Base-by-base conservation (phyloP, 2,113 vertebrate species). In the Semnornis frantzii region DNA sequence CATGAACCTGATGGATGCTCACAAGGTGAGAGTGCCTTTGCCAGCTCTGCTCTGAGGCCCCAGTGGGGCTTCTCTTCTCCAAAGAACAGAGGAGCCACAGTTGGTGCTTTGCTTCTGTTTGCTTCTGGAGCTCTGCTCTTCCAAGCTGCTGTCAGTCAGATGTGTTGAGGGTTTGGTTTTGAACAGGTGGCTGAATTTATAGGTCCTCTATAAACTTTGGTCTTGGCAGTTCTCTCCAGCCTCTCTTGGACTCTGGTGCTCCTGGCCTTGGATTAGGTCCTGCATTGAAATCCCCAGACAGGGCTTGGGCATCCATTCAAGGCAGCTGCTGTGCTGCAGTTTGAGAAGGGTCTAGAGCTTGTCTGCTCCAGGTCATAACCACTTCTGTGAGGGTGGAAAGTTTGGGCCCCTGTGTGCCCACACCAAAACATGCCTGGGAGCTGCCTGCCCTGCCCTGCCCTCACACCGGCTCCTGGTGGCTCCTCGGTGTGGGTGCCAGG, bases 1-100 rank as follows among this genome's bases (percentile, higher is more conserved):
- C 92, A 99, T 99, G 97, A 99, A 99, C 97, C 98, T 99, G 93
- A 98, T 99, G 99, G 99, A 99, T 88, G 98, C 99, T 12, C 99
- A 99, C 93, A 99, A 99, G 98, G 99, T 99, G 82, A 97, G 92
- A 64, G 8, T 4, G 0, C 20, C 42, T 82, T 65, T 48, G 12
- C 44, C 79, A 74, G 65, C 46, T 39, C 42, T 77, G 24, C 77
- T 34, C 23, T 2, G 8, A 31, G 44, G 3, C 9, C 1, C 4
- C 3, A 17, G 27, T 2, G 4, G 20, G 64, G 10, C 17, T 87
- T 87, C 4, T 48, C 58, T 39, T 84, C 70, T 30, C 89, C 65
- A 11, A 18, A 48, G 18, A 39, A 11, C 2, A 4, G 68, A 31
- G 42, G 60, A 46, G 31, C 2, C 15, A 2, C 65, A 30, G 31